These are phyloP conservation scores for Balaeniceps rex DNA, from an alignment of 2,113 vertebrate genomes.

Conservation along the genomic window DNA sequence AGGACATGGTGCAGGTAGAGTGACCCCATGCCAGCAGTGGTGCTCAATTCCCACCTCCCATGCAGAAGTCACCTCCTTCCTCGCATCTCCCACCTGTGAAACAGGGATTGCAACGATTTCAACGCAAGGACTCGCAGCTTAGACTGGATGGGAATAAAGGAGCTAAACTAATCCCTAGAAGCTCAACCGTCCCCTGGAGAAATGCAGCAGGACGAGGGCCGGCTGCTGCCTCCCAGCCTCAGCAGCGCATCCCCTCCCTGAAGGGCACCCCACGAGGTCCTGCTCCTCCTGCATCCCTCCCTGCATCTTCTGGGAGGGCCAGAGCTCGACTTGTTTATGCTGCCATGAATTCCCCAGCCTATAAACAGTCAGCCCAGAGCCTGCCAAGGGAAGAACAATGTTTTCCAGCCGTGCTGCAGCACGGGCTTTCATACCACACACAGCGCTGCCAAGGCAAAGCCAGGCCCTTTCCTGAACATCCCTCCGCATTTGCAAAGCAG, in stretches of 20 bases:
- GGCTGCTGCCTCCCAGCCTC: background rate
- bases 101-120: background rate
- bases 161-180: background rate
- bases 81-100: background rate
- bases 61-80: background rate
- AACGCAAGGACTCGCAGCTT: rapidly evolving
- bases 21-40: rapidly evolving
- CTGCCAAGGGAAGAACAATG: constrained; percentile 44
- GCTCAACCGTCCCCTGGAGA: background rate
- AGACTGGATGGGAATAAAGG: background rate
- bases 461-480: background rate
- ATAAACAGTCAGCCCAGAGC: constrained; percentile 1
- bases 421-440: background rate
- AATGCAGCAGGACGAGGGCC: background rate
- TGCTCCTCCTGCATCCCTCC: background rate
- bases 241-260: background rate
- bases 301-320: background rate
- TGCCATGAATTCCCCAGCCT: constrained; percentile 8
- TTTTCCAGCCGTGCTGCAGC: background rate
- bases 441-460: constrained; percentile 1
- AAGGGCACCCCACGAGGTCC: background rate
- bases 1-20: rapidly evolving
- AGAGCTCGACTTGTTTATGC: background rate
- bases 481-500: background rate
- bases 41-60: background rate